Base-by-base conservation (phyloP, 2,113 vertebrate genomes). In the Python bivittatus region DNA sequence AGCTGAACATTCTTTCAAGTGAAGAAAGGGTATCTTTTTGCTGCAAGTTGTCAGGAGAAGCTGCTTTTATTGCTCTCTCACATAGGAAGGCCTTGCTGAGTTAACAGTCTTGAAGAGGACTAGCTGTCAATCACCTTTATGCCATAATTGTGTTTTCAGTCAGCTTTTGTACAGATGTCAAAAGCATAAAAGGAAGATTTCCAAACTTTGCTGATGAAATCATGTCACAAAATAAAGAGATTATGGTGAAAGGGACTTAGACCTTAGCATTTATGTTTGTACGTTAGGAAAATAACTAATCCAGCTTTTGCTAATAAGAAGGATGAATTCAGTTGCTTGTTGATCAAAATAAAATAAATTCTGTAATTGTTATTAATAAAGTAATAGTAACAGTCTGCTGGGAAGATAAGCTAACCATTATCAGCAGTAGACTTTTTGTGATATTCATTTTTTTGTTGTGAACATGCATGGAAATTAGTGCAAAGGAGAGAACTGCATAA, bases 51-150 rank as follows among this genome's bases (percentile, higher is more conserved):
- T 27, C 25, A 89, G 86, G 91, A 83, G 27, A 60, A 58, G 17
- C 23, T 5, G 0, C 20, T 93, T 54, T 92, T 92, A 79, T 83
- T 93, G 93, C 83, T 93, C 91, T 91, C 53, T 88, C 89, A 64
- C 83, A 89, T 90, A 88, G 93, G 88, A 92, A 79, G n/a, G 91
- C 38, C 2, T 52, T 88, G 83, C 88, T 94, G 0, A 2, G 1
- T 1, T 60, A 91, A 11, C 11, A 15, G 42, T 72, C 58, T 84
- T 88, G 42, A 91, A 79, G 17, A 15, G 33, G 60, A 64, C 38
- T n/a, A 9, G 89, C 60, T 92, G 0, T 56, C 83, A 84, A 89
- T 93, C 86, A 85, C 85, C 56, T 4, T 86, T 92, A 23, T 91
- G 57, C 90, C 87, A 84, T 9, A n/a, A 57, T 15, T 38, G 0